Evolutionary conservation across 2,113 vertebrate genomes (phyloP), one percentile per base, ranked within the genome.

Genomic region (Calidris pygmaea): DNA sequence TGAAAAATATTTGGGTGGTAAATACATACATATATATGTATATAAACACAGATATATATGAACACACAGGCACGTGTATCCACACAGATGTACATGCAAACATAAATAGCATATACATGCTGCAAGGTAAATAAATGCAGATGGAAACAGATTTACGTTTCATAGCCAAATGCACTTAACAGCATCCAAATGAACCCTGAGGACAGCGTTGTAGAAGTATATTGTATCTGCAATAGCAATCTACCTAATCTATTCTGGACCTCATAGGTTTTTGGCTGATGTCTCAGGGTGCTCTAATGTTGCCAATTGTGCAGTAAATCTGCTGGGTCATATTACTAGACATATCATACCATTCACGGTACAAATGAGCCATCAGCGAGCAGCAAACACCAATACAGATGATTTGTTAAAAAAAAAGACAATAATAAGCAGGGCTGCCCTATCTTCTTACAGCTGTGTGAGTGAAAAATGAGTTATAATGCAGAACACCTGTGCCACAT

Each of bases 231-330:
- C 95, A 95, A 80, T 91, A 94, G 67, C 86, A 94, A 96, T 95
- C 95, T 89, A 39, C 87, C 87, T 88, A 70, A 94, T 95, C 92
- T 93, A n/a, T 9, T 47, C 87, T 96, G 94, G 91, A 93, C 85
- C 84, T 88, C 39, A 53, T 48, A 95, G 89, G 39, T 55, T 86
- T 97, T 86, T 96, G 96, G 95, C 93, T 91, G 83, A 43, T 90
- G 90, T 96, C 90, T 96, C 94, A 53, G 94, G 91, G 72, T 95
- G 67, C 89, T 98, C 92, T 96, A 62, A 87, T 82, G 93, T 79
- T 97, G 97, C 97, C 97, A 98, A 76, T 95, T 85, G 96, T 95
- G 95, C 94, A 96, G 91, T 91, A 97, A 98, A 97, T 98, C 97
- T 96, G 74, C 79, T 88, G 92, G 93, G 80, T 96, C 82, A 56